Percentiles rank a stretch among this genome's conserved stretches.
Evolutionary conservation across 2,888 invertebrate species (phyloP).

Genomic region (Eupithecia centaureata): DNA sequence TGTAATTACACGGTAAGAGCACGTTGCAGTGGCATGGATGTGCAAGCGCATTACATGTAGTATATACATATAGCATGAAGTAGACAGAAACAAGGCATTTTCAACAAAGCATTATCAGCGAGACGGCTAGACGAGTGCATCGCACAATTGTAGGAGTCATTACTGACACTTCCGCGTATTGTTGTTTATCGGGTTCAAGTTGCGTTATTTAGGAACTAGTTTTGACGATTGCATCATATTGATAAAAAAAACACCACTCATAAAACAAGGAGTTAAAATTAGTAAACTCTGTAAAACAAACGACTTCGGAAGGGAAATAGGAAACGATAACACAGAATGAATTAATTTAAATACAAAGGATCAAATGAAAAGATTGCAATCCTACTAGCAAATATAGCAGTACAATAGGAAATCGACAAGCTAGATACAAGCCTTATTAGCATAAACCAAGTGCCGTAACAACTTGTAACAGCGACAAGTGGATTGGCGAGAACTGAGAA

Average conservation of each 20-base stretch:
- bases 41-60: conserved; percentile 24
- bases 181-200: conserved; percentile 58
- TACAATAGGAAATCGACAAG: conserved; percentile 54
- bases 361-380: conserved; percentile 38
- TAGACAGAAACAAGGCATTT: conserved; percentile 47
- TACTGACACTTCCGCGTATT: conserved; percentile 65
- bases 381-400: conserved; percentile 26
- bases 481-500: conserved; percentile 54
- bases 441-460: conserved; percentile 55
- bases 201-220: conserved; percentile 43
- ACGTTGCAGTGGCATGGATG: conserved; percentile 19
- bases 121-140: conserved; percentile 64
- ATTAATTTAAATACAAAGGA: conserved; percentile 11
- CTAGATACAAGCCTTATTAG: conserved; percentile 51
- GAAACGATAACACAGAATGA: conserved; percentile 8
- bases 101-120: conserved; percentile 53
- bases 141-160: conserved; percentile 60
- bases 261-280: neutral
- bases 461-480: conserved; percentile 52
- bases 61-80: conserved; percentile 35
- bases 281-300: conserved; percentile 9
- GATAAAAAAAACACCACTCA: neutral
- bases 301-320: conserved; percentile 2
- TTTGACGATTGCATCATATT: neutral
- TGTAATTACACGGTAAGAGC: conserved; percentile 7